A percentile compares a stretch with the other conserved stretches of the same genome.
These are phyloP conservation scores for Sinosuthora webbiana DNA, from an alignment of 2,113 vertebrate species.

Conservation along the genomic window DNA sequence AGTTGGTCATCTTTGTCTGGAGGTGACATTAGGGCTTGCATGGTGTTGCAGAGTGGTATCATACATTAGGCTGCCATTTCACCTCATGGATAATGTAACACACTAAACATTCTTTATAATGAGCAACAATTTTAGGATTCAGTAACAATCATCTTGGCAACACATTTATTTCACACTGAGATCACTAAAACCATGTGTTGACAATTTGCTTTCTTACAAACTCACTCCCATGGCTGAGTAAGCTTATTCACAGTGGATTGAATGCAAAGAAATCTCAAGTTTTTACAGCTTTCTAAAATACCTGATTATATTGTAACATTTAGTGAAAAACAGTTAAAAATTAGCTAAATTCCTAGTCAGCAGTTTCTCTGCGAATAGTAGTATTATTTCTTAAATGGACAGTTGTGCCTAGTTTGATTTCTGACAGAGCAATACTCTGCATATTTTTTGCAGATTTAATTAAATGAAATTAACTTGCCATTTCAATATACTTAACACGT, in stretches of 20 bases:
- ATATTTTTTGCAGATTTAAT: background rate
- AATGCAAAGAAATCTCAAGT: constrained; percentile 27
- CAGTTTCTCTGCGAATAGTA: background rate
- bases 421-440: background rate
- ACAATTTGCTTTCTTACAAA: constrained; percentile 52
- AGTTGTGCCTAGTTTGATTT: background rate
- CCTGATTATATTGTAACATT: background rate
- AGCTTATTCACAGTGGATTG: background rate
- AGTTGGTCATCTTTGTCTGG: background rate
- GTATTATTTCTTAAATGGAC: background rate
- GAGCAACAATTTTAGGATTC: background rate
- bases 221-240: constrained; percentile 8
- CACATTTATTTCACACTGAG: constrained; percentile 5
- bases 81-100: constrained; percentile 6
- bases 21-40: background rate
- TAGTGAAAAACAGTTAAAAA: background rate
- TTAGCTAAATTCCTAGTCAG: background rate
- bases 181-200: constrained; percentile 55
- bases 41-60: background rate
- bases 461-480: background rate
- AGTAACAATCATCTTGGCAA: constrained; percentile 38
- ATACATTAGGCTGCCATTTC: background rate
- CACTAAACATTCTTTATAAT: background rate
- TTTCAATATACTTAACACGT: background rate
- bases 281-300: constrained; percentile 24